Percentiles rank a stretch among this genome's conserved stretches.
phyloP scores from a whole-genome alignment of 1,140 invertebrate genomes.

The Bathynomus jamesi region DNA sequence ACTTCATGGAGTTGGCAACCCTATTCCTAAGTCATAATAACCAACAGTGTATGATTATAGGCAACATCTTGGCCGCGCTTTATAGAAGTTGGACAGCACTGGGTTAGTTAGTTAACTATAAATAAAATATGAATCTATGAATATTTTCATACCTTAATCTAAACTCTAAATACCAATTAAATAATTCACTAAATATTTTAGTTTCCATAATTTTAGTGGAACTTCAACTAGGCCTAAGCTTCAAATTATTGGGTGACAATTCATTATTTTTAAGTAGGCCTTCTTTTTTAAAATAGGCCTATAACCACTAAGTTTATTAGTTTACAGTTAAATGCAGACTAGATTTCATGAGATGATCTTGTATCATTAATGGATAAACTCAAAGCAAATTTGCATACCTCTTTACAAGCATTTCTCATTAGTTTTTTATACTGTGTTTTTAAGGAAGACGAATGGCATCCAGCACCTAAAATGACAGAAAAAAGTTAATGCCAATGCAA shows the following conservation, averaged over 20 bases:
- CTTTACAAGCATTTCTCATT: neutral
- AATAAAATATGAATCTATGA: too few species aligned
- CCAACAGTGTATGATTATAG: too few species aligned
- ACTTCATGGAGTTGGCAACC: too few species aligned
- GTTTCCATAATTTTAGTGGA: neutral
- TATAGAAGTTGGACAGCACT: too few species aligned
- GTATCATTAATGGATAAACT: neutral
- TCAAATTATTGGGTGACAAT: neutral
- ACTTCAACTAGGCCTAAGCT: neutral
- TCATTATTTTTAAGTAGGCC: too few species aligned
- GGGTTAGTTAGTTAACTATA: too few species aligned
- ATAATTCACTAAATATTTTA: too few species aligned
- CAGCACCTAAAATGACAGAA: neutral
- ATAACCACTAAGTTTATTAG: neutral
- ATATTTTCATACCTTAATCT: too few species aligned
- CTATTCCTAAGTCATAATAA: too few species aligned
- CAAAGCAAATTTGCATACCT: neutral
- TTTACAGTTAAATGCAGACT: neutral
- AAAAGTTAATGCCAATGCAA: too few species aligned
- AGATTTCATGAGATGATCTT: neutral
- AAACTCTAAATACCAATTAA: too few species aligned
- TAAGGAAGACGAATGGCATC: neutral
- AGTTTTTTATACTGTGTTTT: neutral
- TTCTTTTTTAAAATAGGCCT: neutral
- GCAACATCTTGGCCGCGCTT: too few species aligned